A percentile compares a stretch with the other conserved stretches of the same genome.
These are phyloP conservation scores for Cephalotes varians DNA, from an alignment of 2,888 invertebrate genomes.

Conservation along the genomic window DNA sequence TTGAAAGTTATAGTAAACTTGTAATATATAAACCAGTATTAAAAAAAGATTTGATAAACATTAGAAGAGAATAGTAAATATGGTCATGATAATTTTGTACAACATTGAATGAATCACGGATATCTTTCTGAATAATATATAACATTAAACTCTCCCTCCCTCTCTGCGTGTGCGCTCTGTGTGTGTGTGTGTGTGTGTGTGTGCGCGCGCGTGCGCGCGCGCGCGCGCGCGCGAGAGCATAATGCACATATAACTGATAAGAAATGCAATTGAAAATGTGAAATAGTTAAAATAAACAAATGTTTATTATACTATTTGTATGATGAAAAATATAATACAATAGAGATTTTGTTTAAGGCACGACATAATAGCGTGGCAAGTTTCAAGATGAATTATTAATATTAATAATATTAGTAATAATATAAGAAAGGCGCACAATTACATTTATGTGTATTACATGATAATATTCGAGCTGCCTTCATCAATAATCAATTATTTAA, in stretches of 20 bases:
- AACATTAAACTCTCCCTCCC: neutral
- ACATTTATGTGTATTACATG: neutral
- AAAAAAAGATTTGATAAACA: slow-evolving; percentile 88
- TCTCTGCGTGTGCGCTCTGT: neutral
- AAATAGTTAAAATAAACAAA: slow-evolving; percentile 66
- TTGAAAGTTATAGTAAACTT: slow-evolving; percentile 91
- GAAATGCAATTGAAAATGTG: slow-evolving; percentile 56
- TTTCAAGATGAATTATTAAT: slow-evolving; percentile 74
- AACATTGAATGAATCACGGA: neutral
- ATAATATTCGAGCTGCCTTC: neutral
- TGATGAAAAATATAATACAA: slow-evolving; percentile 74
- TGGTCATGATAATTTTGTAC: neutral
- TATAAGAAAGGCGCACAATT: slow-evolving; percentile 57
- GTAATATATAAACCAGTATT: slow-evolving; percentile 89
- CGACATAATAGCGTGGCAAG: slow-evolving; percentile 72
- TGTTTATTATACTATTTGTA: slow-evolving; percentile 63
- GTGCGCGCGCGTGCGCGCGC: neutral
- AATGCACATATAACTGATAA: neutral
- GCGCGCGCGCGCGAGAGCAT: neutral
- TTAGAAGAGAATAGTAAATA: slow-evolving; percentile 75
- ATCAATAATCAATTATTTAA: neutral
- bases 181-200: too few species aligned
- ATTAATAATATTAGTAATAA: slow-evolving; percentile 62
- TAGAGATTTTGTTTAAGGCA: slow-evolving; percentile 61
- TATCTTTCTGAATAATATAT: neutral